Evolutionary conservation across 2,888 invertebrate genomes (phyloP), one percentile per base, ranked within the genome.

Genomic region (Caenorhabditis sp.): DNA sequence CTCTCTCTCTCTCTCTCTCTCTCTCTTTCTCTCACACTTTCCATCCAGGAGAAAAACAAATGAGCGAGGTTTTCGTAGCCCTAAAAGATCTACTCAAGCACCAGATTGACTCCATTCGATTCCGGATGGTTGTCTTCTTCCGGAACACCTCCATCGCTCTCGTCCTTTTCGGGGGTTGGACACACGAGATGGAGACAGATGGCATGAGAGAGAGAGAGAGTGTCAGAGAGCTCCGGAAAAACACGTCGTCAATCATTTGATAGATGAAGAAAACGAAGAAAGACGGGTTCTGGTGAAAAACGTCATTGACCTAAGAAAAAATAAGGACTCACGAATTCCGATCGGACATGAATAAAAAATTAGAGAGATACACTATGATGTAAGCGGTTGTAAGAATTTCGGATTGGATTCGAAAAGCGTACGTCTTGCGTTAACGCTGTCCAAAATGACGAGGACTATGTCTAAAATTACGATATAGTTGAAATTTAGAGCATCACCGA

Each of bases 291-390:
- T 28, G 3, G 26, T 12, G 26, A 26, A 12, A 58, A 59, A 72
- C 72, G 59, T 59, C 72, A 70, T 58, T 26, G 44, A 4, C 70
- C 19, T 22, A 44, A 19, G 44, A 70, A 70, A 51, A 58, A 69
- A 56, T 56, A 56, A 69, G 51, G 70, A 47, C 44, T 47, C 44
- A 44, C 38, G 70, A 58, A 44, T 44, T 59, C 44, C 22, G 49
- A 16, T 31, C 54, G 63, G 63, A 54, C 73, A 75, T 75, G 59
- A 68, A 66, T 75, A 66, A 75, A 75, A 58, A 66, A 75, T 75
- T 68, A 51, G 49, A n/a, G n/a, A 64, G 19, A 28, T 16, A 75
- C 75, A 68, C 58, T 64, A 64, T 74, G 74, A 74, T 74, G 66
- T 66, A 41, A 49, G 26, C 3, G 19, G 28, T 19, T 59, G 10